Conservation (phyloP, 2,888 invertebrate species). For the Flabesymbios commensalis region DNA sequence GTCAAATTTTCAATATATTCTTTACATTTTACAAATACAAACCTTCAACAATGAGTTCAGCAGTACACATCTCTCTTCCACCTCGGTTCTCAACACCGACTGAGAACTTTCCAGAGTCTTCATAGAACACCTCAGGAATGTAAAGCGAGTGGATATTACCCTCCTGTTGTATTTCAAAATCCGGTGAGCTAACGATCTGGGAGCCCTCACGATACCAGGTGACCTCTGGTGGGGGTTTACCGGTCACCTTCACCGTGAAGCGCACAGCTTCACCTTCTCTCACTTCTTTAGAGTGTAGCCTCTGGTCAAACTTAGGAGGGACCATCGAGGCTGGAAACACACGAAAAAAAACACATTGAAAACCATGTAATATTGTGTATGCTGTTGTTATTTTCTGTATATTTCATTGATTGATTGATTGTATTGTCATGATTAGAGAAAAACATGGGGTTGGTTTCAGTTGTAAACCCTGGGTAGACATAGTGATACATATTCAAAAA, state of each 20-base stretch:
- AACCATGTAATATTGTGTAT: no score
- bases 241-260: conserved; percentile 55
- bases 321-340: conserved; percentile 73
- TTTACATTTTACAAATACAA: conserved; percentile 9
- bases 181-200: conserved; percentile 61
- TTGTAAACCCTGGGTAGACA: no score
- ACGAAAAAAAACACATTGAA: no score
- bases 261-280: conserved; percentile 55
- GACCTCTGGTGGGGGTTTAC: conserved; percentile 54
- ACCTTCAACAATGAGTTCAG: conserved; percentile 72
- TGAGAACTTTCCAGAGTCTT: conserved; percentile 61
- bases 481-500: no score
- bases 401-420: no score
- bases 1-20: neutral
- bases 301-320: conserved; percentile 80
- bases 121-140: conserved; percentile 70
- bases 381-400: no score
- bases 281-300: conserved; percentile 74
- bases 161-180: conserved; percentile 63
- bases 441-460: no score
- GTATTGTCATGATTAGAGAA: no score
- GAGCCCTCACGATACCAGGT: conserved; percentile 59
- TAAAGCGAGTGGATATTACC: conserved; percentile 71
- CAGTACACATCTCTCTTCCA: conserved; percentile 70
- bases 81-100: conserved; percentile 58